These are phyloP conservation scores for Eustalomyia histrio DNA, from an alignment of 2,888 invertebrate species.

Conservation along the genomic window DNA sequence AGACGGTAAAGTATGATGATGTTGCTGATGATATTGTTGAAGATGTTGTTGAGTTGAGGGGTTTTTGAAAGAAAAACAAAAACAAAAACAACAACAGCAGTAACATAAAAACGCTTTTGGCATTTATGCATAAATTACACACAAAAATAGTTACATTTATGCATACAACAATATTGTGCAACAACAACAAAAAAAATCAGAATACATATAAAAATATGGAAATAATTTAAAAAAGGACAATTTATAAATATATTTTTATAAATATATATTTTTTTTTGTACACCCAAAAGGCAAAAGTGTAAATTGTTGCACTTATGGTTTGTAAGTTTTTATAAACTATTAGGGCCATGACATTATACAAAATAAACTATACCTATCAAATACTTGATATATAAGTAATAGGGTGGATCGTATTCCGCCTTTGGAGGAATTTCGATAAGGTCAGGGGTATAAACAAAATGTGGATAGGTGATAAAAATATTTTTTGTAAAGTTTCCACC, in stretches of 20 bases:
- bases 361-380: background rate
- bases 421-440: too few relatives aligned
- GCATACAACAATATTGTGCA: background rate
- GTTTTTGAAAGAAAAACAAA: background rate
- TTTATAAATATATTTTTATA: background rate
- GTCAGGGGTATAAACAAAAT: too few relatives aligned
- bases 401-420: too few relatives aligned
- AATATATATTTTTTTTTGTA: background rate
- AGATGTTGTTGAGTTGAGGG: constrained; percentile 50
- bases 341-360: constrained; percentile 4
- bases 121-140: constrained; percentile 43
- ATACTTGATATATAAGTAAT: background rate
- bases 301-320: constrained; percentile 40
- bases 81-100: constrained; percentile 4
- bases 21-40: constrained; percentile 33
- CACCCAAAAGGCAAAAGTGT: constrained; percentile 46
- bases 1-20: background rate
- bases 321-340: constrained; percentile 19
- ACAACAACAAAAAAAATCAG: background rate
- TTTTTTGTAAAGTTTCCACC: too few relatives aligned
- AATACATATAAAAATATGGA: background rate
- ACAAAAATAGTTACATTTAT: background rate
- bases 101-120: constrained; percentile 50
- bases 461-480: too few relatives aligned
- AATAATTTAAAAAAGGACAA: constrained; percentile 4